Base-by-base conservation (phyloP, 1,140 invertebrate species). In the Cylas formicarius region DNA sequence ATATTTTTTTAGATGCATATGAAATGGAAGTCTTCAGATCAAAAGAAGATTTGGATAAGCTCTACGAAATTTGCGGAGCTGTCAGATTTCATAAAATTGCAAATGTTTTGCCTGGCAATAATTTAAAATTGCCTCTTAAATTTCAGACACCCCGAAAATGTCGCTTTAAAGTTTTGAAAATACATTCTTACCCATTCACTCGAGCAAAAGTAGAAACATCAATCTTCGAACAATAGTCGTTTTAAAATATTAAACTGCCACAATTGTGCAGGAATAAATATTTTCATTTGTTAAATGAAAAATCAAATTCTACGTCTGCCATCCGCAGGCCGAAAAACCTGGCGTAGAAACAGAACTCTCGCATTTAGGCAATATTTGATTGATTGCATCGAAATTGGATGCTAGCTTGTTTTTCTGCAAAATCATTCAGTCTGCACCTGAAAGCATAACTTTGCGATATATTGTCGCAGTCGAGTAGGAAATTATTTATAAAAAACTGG, bases 371-470 rank as follows among this genome's bases (percentile, higher is more conserved):
- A 18, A 10, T 31, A 29, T 29, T 31, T 41, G 38, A 41, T 41
- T 41, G 38, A 41, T 41, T 41, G 27, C 32, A 31, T 11, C 14
- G 13, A 31, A 41, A 41, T 41, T 41, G 38, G 17, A 41, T 41
- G 1, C 18, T 28, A 39, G 22, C 27, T 27, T 28, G 37, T 26
- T 27, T 10, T 14, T 26, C 19, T 16, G 18, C 11, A 10, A 34
- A 34, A 23, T 44, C 32, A 44, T 44, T 26, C 33, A 10, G 6
- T 26, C 16, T 20, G n/a, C n/a, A n/a, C n/a, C n/a, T n/a, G n/a
- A n/a, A n/a, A n/a, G n/a, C n/a, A n/a, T n/a, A n/a, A n/a, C n/a
- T n/a, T n/a, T n/a, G n/a, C n/a, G n/a, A n/a, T n/a, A n/a, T n/a
- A n/a, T n/a, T n/a, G n/a, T n/a, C n/a, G n/a, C n/a, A n/a, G n/a